Evolutionary conservation across 2,113 vertebrate species (phyloP), one percentile per base, ranked within the genome.

Genomic region (Lampris incognitus): DNA sequence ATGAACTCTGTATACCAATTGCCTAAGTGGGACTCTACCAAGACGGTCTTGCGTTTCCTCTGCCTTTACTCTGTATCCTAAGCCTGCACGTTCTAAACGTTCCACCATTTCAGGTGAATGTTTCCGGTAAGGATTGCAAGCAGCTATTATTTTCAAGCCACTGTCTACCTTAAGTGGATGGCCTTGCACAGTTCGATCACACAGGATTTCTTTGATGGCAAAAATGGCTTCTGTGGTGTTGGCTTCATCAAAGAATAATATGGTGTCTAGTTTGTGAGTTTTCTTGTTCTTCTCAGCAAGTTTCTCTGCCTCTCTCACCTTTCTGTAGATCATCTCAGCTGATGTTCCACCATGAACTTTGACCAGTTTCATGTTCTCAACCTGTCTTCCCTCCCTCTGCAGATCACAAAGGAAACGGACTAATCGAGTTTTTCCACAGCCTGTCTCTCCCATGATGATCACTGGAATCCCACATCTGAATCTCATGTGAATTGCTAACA

Each of bases 171-270:
- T 90, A 59, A 95, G 83, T 65, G 87, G 84, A 57, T 85, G n/a
- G 50, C 95, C 94, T 58, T 91, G 83, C 66, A 94, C 81, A 11
- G 93, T 89, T 48, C 37, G 87, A 73, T 96, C 95, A 82, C 94
- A 95, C n/a, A 96, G 72, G 44, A 95, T 87, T 81, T 95, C 94
- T 79, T 95, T 96, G 69, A 95, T 95, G 61, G 94, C 92, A 86
- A 94, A 94, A 72, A 95, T 92, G 9, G 94, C 92, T 58, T 95
- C 95, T 44, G 95, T 95, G 62, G 95, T 95, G 88, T 95, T 95
- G 0, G 93, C 95, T 88, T 95, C 94, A 5, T 95, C 95, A 46
- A 95, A 95, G 78, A 95, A 95, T 75, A 95, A 82, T 74, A 95
- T 82, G 1, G 95, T 95, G 82, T 95, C 94, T 0, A 95, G 67